Base-by-base conservation (phyloP, 2,797 vertebrate species). In the Sebastes itinus region DNA sequence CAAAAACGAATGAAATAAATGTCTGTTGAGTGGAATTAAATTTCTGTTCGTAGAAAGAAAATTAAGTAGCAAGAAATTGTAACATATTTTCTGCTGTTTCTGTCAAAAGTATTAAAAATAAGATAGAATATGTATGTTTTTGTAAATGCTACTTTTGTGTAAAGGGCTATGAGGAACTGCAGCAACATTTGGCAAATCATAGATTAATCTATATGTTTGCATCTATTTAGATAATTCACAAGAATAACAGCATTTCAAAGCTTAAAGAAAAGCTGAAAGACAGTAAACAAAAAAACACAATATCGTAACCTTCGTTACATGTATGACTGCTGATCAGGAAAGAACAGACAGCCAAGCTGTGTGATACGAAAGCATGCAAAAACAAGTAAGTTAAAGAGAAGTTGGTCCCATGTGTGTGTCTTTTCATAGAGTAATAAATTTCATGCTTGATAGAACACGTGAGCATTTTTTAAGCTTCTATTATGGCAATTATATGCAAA, bases 401-500 rank as follows among this genome's bases (percentile, higher is more conserved):
- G 35, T 42, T 76, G 49, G 49, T 68, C 58, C 69, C 16, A 28
- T 67, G 59, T 62, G 61, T 25, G 14, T 35, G 54, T 68, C 61
- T 58, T 84, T 84, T 73, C 38, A 58, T 65, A 60, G 22, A 77
- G 35, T 27, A 71, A 87, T 52, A 52, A 27, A 88, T 89, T 81
- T 83, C 71, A 82, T 76, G 81, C 76, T 72, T 80, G 78, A 82
- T 64, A 18, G 28, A 78, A 82, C 76, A 77, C 25, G 52, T 38
- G 38, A 0, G 0, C 2, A 5, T 83, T 23, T 77, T 86, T 80
- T 75, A 73, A 80, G 55, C 60, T 46, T 72, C 76, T 62, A 63
- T 75, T 83, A 72, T 58, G 12, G 52, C 80, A 83, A 81, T 83
- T 72, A 83, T 72, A 91, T 87, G 78, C 78, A 88, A 88, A 87